These are phyloP conservation scores for Gallirallus australis DNA, from an alignment of 2,797 vertebrate genomes.

Conservation along the genomic window DNA sequence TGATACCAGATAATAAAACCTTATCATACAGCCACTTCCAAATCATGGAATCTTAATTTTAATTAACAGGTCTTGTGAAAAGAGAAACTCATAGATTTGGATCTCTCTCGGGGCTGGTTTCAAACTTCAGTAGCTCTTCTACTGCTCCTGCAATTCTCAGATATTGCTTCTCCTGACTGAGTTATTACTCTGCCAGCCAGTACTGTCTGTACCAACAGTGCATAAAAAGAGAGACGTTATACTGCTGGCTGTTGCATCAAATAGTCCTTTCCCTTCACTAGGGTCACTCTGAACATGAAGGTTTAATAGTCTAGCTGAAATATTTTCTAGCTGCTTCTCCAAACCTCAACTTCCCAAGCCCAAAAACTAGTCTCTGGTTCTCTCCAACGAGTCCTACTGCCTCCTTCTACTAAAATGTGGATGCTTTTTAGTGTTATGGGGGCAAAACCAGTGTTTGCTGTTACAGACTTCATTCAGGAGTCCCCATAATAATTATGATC, in stretches of 20 bases:
- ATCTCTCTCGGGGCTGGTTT: not conserved
- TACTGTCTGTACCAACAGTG: not conserved
- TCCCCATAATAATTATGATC: not conserved
- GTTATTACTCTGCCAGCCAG: not conserved
- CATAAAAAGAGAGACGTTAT: fast-evolving
- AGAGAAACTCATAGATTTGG: not conserved
- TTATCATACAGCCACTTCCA: not conserved
- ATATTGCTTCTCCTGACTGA: not conserved
- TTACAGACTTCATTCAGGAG: not conserved
- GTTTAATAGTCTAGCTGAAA: not conserved
- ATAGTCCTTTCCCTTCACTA: not conserved
- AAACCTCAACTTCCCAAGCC: not conserved
- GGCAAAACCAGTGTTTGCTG: not conserved
- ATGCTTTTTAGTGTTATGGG: not conserved
- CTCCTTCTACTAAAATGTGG: not conserved
- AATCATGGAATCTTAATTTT: not conserved
- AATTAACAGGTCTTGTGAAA: not conserved
- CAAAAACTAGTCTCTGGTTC: not conserved
- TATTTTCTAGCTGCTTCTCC: not conserved
- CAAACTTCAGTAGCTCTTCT: not conserved
- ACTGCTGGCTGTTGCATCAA: not conserved
- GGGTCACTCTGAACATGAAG: not conserved
- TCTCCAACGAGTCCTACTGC: not conserved
- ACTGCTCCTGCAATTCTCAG: not conserved
- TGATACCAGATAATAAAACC: not conserved